Evolutionary conservation across 2,113 vertebrate genomes (phyloP).

Genomic region (Microcebus griseorufus): DNA sequence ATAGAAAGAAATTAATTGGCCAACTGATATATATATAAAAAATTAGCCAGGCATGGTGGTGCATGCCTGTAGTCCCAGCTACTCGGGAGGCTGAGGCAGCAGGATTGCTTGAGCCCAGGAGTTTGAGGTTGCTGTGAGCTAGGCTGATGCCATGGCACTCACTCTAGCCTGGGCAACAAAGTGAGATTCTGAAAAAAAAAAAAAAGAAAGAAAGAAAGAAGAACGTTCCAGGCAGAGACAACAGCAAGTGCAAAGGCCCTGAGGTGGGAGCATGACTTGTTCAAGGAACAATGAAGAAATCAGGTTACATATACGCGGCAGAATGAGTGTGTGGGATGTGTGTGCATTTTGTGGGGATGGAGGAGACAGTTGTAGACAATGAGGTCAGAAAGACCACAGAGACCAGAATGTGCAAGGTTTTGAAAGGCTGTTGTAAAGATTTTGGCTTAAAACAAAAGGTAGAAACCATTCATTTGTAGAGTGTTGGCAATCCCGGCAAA

Average conservation of each 20-base stretch:
- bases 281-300: not conserved
- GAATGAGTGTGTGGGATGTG: too few relatives aligned
- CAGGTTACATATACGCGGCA: not conserved
- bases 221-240: not conserved
- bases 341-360: fast-evolving
- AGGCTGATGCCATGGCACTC: too few relatives aligned
- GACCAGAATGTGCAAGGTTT: not conserved
- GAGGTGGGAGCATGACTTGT: not conserved
- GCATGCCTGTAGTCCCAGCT: too few relatives aligned
- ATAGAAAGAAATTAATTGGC: too few relatives aligned
- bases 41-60: too few relatives aligned
- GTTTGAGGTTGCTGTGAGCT: too few relatives aligned
- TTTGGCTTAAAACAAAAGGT: not conserved
- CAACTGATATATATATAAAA: too few relatives aligned
- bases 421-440: not conserved
- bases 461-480: not conserved
- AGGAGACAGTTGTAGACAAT: not conserved
- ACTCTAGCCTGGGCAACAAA: too few relatives aligned
- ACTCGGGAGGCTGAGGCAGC: too few relatives aligned
- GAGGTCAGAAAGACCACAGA: not conserved
- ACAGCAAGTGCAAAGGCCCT: not conserved
- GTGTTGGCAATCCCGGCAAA: not conserved
- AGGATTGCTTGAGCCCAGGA: too few relatives aligned
- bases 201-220: too few relatives aligned
- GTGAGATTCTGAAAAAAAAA: too few relatives aligned